These are phyloP conservation scores for Acrossocheilus wenchowensis DNA, from an alignment of 2,797 vertebrate species.

Conservation along the genomic window DNA sequence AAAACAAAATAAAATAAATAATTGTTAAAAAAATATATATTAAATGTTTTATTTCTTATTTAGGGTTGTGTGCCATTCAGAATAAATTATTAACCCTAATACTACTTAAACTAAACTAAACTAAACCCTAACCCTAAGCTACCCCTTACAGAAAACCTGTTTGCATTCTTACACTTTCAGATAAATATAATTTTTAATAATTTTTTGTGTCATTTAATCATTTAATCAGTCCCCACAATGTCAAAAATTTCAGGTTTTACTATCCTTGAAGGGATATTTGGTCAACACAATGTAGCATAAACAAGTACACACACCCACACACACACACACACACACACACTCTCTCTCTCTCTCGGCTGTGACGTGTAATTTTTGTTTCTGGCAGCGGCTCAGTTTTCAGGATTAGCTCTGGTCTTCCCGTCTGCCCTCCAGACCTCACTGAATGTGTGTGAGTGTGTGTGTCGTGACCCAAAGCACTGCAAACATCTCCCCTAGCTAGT, in stretches of 20 bases:
- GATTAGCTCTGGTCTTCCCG: slow-evolving; percentile 53
- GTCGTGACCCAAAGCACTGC: not conserved
- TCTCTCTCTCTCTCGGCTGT: not conserved
- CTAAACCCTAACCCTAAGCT: too few species aligned
- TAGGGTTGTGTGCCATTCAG: not conserved
- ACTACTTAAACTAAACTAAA: not conserved
- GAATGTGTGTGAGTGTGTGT: slow-evolving; percentile 5
- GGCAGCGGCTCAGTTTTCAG: slow-evolving; percentile 38
- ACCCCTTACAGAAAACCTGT: too few species aligned
- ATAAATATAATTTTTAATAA: too few species aligned
- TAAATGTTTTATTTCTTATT: not conserved
- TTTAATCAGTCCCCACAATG: too few species aligned
- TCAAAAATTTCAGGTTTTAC: too few species aligned
- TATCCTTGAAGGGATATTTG: too few species aligned
- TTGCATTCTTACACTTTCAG: too few species aligned
- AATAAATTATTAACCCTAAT: not conserved
- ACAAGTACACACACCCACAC: too few species aligned
- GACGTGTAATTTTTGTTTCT: slow-evolving; percentile 49
- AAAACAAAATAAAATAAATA: too few species aligned
- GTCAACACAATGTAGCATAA: too few species aligned
- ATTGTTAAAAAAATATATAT: too few species aligned
- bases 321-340: not conserved
- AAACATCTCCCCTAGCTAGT: slow-evolving; percentile 14
- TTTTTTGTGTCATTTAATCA: too few species aligned
- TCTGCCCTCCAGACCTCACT: slow-evolving; percentile 30